These are phyloP conservation scores for Myocastor coypus DNA, from an alignment of 2,113 vertebrate species.

Conservation along the genomic window DNA sequence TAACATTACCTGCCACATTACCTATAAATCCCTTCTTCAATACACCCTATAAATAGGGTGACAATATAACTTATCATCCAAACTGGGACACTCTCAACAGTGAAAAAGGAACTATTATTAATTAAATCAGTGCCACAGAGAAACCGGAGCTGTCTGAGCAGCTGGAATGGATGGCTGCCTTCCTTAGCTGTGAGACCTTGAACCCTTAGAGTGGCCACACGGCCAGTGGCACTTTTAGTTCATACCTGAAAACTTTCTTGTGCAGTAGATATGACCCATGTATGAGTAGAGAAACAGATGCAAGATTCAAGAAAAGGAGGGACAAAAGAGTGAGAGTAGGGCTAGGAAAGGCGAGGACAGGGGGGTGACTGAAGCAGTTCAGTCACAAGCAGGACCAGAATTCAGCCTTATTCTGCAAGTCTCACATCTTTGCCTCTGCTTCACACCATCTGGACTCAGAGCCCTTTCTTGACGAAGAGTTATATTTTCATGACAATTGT, in stretches of 20 bases:
- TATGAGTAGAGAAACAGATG: background rate
- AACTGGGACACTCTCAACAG: constrained; percentile 18
- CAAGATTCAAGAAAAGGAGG: background rate
- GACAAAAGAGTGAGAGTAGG: background rate
- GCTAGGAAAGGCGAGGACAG: background rate
- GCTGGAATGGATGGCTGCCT: background rate
- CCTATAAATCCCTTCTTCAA: constrained; percentile 26
- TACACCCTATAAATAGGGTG: constrained; percentile 47
- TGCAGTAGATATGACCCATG: background rate
- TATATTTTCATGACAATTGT: background rate
- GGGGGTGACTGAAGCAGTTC: background rate
- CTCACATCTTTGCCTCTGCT: background rate
- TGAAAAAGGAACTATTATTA: constrained; percentile 42
- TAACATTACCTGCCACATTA: background rate
- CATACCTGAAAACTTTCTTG: background rate
- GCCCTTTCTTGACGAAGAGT: background rate
- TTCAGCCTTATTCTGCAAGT: background rate
- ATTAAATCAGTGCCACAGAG: background rate
- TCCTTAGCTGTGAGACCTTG: background rate
- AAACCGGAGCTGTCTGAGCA: background rate
- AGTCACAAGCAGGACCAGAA: background rate
- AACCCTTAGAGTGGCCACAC: background rate
- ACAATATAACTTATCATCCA: constrained; percentile 23
- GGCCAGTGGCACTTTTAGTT: background rate
- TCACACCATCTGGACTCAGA: background rate